A percentile compares a stretch with the other conserved stretches of the same genome.
These are phyloP conservation scores for Chionomys nivalis DNA, from an alignment of 2,113 vertebrate genomes.

Conservation along the genomic window DNA sequence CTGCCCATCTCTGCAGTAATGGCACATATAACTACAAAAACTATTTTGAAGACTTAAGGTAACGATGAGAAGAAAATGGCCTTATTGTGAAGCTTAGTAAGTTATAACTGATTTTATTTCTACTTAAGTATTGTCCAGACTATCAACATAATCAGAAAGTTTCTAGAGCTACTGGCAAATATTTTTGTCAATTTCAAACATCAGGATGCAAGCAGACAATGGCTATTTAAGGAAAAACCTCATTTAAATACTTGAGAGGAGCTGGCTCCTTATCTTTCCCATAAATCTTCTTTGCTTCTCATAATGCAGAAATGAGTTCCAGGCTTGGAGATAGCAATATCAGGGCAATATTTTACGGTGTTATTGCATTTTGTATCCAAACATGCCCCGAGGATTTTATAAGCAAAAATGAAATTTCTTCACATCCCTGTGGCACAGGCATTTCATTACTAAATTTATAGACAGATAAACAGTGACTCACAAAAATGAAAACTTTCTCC, in stretches of 20 bases:
- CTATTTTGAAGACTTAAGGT: background rate
- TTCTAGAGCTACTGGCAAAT: constrained; percentile 40
- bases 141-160: background rate
- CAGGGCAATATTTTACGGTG: constrained; percentile 74
- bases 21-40: background rate
- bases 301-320: constrained; percentile 68
- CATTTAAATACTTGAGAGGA: constrained; percentile 70
- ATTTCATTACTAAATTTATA: constrained; percentile 82
- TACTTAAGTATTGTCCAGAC: background rate
- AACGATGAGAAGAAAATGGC: background rate
- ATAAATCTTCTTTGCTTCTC: constrained; percentile 70
- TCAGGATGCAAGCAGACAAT: background rate
- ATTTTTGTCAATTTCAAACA: constrained; percentile 43
- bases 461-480: constrained; percentile 76
- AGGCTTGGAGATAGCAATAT: constrained; percentile 62
- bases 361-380: constrained; percentile 79
- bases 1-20: background rate
- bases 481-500: constrained; percentile 70
- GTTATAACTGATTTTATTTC: constrained; percentile 8
- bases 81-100: background rate
- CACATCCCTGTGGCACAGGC: constrained; percentile 74
- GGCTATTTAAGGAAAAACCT: constrained; percentile 65
- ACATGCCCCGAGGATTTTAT: constrained; percentile 75
- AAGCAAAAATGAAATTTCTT: constrained; percentile 81
- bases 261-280: constrained; percentile 59